Evolutionary conservation across 2,113 vertebrate species (phyloP).

Genomic region (Rhipidura dahli): DNA sequence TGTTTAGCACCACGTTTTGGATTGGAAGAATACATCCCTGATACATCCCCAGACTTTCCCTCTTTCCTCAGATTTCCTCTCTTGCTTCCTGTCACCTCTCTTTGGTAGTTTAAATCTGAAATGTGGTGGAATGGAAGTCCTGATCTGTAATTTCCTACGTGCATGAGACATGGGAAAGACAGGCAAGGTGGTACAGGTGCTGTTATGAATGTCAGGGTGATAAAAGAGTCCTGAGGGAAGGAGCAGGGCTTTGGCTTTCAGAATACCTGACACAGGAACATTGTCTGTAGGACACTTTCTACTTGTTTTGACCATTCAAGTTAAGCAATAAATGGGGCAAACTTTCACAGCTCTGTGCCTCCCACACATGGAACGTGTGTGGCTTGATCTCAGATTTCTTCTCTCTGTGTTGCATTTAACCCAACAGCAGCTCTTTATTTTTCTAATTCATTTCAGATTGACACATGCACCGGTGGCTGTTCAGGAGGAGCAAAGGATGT

Average conservation of each 20-base stretch:
- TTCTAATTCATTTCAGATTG: not conserved
- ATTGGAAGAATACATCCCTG: not conserved
- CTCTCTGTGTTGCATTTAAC: not conserved
- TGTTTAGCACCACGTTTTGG: not conserved
- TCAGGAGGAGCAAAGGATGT: not conserved
- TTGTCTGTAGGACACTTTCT: not conserved
- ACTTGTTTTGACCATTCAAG: not conserved
- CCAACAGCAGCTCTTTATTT: not conserved
- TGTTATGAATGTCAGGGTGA: not conserved
- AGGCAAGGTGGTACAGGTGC: not conserved
- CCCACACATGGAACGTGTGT: not conserved
- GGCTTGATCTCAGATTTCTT: not conserved
- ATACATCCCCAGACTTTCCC: not conserved
- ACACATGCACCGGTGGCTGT: not conserved
- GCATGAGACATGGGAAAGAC: not conserved
- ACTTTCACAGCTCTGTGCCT: not conserved
- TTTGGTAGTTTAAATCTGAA: not conserved
- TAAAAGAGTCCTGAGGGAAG: not conserved
- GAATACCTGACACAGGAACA: too few species aligned
- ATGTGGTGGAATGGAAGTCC: not conserved
- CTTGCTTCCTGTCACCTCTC: not conserved
- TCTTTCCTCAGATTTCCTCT: not conserved
- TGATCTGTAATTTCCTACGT: not conserved
- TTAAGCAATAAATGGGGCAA: not conserved
- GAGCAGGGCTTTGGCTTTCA: not conserved